Evolutionary conservation across 2,113 vertebrate species (phyloP), one percentile per base, ranked within the genome.

Genomic region (Struthidea cinerea): DNA sequence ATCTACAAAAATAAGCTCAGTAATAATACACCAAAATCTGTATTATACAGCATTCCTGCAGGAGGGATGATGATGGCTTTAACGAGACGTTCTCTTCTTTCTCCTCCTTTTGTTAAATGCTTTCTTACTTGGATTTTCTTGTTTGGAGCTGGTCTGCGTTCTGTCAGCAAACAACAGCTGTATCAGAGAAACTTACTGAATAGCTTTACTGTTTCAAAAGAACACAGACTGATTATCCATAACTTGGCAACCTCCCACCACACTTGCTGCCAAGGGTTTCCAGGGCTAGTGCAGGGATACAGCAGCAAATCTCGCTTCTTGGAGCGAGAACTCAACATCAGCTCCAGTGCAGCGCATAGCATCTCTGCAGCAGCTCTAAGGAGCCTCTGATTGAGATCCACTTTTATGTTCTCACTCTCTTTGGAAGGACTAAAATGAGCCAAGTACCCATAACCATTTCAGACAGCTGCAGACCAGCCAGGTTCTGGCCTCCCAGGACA

Each of bases 81-180:
- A 98, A n/a, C 52, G 60, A 75, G 96, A 79, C 26, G 90, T 27
- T 97, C 85, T 97, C 96, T 98, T 97, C 95, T 97, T 98, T 96
- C 83, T 98, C 88, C 94, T 98, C 77, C 93, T 98, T 87, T 90
- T 98, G 77, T 53, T 98, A 94, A 93, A 76, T 64, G 93, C 56
- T 92, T 97, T 97, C 94, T 96, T 98, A 93, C n/a, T 96, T 90
- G 96, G 73, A 73, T 71, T 96, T 88, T 94, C 97, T 94, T 94
- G 82, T 88, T 96, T 96, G 21, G 20, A 27, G 89, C 21, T 84
- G 42, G 81, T 61, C 78, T 97, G 97, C 19, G 92, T 39, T 93
- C 98, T 98, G 94, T 63, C 44, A 97, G 91, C 53, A 95, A 97
- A 97, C 33, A 86, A 85, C 13, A 81, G 30, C 70, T 30, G 32